Conservation (phyloP, 1,140 invertebrate species). For the Cylas formicarius region DNA sequence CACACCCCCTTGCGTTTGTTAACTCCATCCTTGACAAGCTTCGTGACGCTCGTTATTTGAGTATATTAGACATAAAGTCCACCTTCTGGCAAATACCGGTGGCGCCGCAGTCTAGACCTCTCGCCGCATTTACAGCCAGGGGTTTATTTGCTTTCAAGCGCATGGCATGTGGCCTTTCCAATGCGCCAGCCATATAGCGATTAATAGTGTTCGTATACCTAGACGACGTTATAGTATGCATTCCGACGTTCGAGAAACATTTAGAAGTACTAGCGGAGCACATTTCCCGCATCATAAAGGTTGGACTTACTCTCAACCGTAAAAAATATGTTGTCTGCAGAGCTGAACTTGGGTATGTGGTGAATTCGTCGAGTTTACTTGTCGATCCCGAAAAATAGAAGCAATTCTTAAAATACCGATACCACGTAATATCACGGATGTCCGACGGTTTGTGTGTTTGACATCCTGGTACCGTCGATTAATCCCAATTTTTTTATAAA, state of each 20-base stretch:
- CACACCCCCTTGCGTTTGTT: constrained; percentile 30
- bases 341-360: constrained; percentile 35
- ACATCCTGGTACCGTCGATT: constrained; percentile 43
- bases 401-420: constrained; percentile 26
- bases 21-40: constrained; percentile 31
- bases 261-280: constrained; percentile 21
- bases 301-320: constrained; percentile 31
- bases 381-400: constrained; percentile 26
- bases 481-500: constrained; percentile 36
- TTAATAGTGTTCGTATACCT: constrained; percentile 34
- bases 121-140: constrained; percentile 42
- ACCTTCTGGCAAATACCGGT: constrained; percentile 39
- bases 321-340: no score
- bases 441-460: no score
- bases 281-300: constrained; percentile 19
- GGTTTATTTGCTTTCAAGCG: constrained; percentile 37
- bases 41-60: constrained; percentile 31
- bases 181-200: constrained; percentile 32
- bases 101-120: constrained; percentile 20
- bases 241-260: constrained; percentile 38
- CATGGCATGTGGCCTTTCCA: constrained; percentile 40
- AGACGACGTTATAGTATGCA: constrained; percentile 38
- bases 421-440: constrained; percentile 30
- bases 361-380: constrained; percentile 37
- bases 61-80: constrained; percentile 33